Evolutionary conservation across 1,140 invertebrate species (phyloP).

Genomic region (Aphidius ervi): DNA sequence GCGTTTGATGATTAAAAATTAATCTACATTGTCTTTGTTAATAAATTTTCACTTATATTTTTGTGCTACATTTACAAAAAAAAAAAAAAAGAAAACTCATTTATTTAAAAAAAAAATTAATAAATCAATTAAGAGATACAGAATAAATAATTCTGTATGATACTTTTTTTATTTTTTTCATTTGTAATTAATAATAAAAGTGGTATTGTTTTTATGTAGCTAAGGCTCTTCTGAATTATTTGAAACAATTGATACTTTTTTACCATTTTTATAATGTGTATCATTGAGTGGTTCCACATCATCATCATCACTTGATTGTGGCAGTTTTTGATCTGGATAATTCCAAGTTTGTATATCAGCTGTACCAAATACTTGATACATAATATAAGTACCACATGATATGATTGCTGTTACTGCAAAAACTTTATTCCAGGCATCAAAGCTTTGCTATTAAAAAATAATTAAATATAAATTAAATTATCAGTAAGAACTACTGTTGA

Average conservation of each 20-base stretch:
- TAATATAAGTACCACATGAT: slow-evolving; percentile 62
- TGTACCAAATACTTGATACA: slow-evolving; percentile 68
- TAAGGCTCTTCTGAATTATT: slow-evolving; percentile 17
- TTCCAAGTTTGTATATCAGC: slow-evolving; percentile 64
- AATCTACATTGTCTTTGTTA: no score
- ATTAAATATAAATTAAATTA: slow-evolving; percentile 1
- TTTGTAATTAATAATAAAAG: neutral
- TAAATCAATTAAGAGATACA: neutral
- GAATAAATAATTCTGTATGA: no score
- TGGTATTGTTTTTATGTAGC: neutral
- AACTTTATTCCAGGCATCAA: slow-evolving; percentile 68
- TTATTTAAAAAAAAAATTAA: no score
- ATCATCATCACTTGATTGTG: slow-evolving; percentile 40
- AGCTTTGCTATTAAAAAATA: slow-evolving; percentile 52
- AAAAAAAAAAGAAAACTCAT: no score
- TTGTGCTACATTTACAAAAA: no score
- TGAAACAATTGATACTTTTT: slow-evolving; percentile 29
- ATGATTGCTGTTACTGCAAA: slow-evolving; percentile 66
- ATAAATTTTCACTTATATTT: no score
- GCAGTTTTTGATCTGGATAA: slow-evolving; percentile 51
- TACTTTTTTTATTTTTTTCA: no score
- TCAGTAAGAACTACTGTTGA: neutral
- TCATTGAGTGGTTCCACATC: slow-evolving; percentile 43
- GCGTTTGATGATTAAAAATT: no score
- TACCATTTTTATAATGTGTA: slow-evolving; percentile 34